Evolutionary conservation across 2,113 vertebrate genomes (phyloP).

Genomic region (Anarhynchus alexandrinus): DNA sequence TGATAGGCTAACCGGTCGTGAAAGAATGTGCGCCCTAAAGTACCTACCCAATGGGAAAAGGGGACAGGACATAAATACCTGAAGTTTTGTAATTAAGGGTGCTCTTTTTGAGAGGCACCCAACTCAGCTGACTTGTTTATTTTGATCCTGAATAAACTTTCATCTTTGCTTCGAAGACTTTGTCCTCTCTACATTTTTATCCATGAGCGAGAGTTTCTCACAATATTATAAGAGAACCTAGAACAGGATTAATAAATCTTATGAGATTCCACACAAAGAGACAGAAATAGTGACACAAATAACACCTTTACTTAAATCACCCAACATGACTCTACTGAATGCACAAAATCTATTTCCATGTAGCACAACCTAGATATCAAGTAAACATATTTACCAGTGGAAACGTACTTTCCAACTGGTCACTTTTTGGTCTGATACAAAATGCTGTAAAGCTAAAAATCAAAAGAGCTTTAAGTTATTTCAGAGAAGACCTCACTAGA

Average conservation of each 20-base stretch:
- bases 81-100: too few species aligned
- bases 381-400: not conserved
- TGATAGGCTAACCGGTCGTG: too few species aligned
- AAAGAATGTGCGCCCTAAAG: too few species aligned
- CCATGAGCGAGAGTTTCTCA: too few species aligned
- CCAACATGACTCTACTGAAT: not conserved
- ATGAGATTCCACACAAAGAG: not conserved
- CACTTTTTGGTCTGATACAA: not conserved
- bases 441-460: not conserved
- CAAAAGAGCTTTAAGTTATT: not conserved
- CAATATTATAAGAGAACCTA: not conserved
- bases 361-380: not conserved
- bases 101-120: too few species aligned
- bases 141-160: too few species aligned
- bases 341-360: not conserved
- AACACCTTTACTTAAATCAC: not conserved
- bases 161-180: too few species aligned
- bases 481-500: not conserved
- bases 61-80: too few species aligned
- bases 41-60: too few species aligned
- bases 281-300: not conserved
- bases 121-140: too few species aligned
- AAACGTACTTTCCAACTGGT: not conserved
- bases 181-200: too few species aligned
- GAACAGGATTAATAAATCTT: not conserved